Base-by-base conservation (phyloP, 2,113 vertebrate genomes). In the Spermophilus dauricus region DNA sequence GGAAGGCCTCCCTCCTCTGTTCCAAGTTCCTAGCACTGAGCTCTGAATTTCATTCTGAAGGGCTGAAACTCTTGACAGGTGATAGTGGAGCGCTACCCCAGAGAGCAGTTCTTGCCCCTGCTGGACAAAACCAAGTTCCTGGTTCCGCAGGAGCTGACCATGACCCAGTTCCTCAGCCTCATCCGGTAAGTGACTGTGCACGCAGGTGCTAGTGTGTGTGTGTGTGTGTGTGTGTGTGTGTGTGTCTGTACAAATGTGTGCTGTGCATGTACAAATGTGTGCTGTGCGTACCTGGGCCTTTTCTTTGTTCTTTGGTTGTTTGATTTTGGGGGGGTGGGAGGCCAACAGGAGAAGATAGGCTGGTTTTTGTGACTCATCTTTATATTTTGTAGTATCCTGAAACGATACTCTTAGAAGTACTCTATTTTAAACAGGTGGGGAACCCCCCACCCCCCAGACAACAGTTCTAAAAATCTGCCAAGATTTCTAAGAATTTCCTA, bases 91-190 rank as follows among this genome's bases (percentile, higher is more conserved):
- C 96, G 99, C 1, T 99, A 99, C 83, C 98, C 98, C 13, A 98
- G 98, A 61, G 99, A 99, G 96, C 99, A 98, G 80, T 99, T 98
- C 53, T 99, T 99, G 13, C 99, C 99, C 0, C 98, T 98, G 1
- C 95, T 99, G 98, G 99, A 99, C 86, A 99, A 99, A 87, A 99
- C 99, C 1, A 99, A 99, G 98, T 99, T 99, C 97, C 99, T 99
- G 42, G 99, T 99, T 42, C 99, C 99, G 0, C 99, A 99, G 69
- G 99, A 99, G 72, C 98, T 99, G 98, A 99, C 99, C 76, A 99
- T 99, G 99, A 99, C 98, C 0, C 99, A 99, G 98, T 99, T 99
- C 63, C 98, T 99, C 85, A 99, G 99, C 70, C 98, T 99, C 95
- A 99, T 99, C 97, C 99, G 99, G 99, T 99, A 86, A 61, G 98